Percentiles rank a stretch among this genome's conserved stretches.
phyloP scores from a whole-genome alignment of 2,797 vertebrate genomes.

The Coendou prehensilis region DNA sequence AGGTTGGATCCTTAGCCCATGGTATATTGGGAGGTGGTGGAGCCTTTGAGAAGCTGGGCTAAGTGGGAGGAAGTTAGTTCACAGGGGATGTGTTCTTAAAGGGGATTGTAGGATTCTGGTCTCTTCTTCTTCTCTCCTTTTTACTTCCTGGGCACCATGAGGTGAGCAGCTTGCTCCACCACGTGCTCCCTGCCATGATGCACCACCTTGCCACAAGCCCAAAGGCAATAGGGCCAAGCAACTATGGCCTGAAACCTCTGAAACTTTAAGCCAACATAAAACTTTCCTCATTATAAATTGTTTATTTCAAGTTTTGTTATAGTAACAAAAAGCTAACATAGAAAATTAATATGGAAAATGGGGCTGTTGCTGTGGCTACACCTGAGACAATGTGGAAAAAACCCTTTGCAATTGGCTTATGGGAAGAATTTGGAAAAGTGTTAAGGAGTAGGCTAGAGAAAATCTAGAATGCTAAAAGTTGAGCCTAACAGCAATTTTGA shows the following conservation, averaged over 20 bases:
- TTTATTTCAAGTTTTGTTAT: neutral
- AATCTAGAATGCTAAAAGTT: neutral
- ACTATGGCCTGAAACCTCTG: neutral
- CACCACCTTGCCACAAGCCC: neutral
- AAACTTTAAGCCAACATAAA: conserved; percentile 6
- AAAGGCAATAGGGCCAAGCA: neutral
- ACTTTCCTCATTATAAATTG: neutral
- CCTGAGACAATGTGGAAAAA: neutral
- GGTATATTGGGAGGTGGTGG: neutral
- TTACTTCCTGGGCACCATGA: neutral
- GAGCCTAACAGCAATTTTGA: neutral
- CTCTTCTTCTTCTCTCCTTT: neutral
- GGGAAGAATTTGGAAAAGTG: neutral
- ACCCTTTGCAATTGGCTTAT: neutral
- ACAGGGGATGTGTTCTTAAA: neutral
- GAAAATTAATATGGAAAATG: neutral
- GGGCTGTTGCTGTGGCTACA: neutral
- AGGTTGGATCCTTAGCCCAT: neutral
- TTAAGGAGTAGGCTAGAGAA: neutral
- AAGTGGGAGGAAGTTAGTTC: neutral
- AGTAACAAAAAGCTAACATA: neutral
- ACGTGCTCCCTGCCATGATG: neutral
- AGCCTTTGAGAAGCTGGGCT: neutral
- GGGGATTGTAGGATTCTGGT: neutral
- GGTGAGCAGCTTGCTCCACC: neutral